Conservation (phyloP, 1,140 invertebrate species). For the Meloidogyne hapla region DNA sequence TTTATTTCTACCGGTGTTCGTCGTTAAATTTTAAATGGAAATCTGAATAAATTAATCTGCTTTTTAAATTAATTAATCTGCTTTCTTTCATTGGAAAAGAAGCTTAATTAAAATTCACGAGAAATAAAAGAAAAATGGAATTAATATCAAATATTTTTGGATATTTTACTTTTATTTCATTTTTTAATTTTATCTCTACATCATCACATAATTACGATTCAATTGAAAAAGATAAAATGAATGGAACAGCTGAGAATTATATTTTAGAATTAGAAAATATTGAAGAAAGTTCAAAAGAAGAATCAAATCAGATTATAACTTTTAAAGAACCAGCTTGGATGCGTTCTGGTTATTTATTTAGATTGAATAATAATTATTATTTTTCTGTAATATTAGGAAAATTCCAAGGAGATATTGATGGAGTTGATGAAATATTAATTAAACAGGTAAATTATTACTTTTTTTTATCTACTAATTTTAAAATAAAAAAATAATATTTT, state of each 20-base stretch:
- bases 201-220: neutral
- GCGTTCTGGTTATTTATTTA: constrained; percentile 29
- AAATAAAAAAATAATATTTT: too few relatives aligned
- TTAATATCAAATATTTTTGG: neutral
- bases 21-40: too few relatives aligned
- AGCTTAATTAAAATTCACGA: too few relatives aligned
- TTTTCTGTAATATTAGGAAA: constrained; percentile 63
- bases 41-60: too few relatives aligned
- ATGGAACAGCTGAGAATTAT: neutral
- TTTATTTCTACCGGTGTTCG: too few relatives aligned
- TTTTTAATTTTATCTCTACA: neutral
- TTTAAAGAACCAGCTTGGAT: constrained; percentile 32
- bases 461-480: too few relatives aligned
- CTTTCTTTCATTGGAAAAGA: too few relatives aligned
- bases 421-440: constrained; percentile 51
- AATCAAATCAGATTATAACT: neutral
- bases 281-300: neutral
- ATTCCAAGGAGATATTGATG: constrained; percentile 64
- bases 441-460: too few relatives aligned
- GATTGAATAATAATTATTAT: neutral
- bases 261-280: too few relatives aligned
- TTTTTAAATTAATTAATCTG: too few relatives aligned
- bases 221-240: neutral
- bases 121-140: neutral
- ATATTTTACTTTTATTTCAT: neutral